Base-by-base conservation (phyloP, 2,797 vertebrate species). In the Zenarchopterus dispar region DNA sequence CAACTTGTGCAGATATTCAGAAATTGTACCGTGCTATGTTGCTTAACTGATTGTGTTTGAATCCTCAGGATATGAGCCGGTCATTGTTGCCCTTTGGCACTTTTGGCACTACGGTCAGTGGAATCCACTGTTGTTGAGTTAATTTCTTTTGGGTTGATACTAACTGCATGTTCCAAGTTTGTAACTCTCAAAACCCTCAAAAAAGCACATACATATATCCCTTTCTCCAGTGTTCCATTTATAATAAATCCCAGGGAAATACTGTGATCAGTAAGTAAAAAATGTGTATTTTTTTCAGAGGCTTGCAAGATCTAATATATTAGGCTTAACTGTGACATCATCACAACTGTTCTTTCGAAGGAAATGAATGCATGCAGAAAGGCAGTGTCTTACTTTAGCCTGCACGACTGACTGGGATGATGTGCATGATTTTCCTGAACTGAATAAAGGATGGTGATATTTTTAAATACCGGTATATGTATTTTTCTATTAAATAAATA, bases 71-170 rank as follows among this genome's bases (percentile, higher is more conserved):
- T 43, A 77, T 85, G 55, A 95, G 85, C 81, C 89, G 62, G 46
- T 93, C 92, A 60, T 77, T 94, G 77, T 64, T 92, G 57, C 94
- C 93, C 61, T 95, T 95, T 77, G 82, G 90, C 84, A 83, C 88
- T 73, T 87, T 86, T 82, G 92, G 91, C 74, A 86, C 73, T 73
- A 70, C 81, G 92, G 94, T 95, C 80, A 87, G 92, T 96, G 90
- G 82, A 62, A 58, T 66, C 17, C 1, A 19, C 42, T 53, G 10
- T n/a, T 56, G 23, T 63, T 45, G 33, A n/a, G 13, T 13, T 46
- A 31, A 5, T 47, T 26, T 51, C 11, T 13, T 42, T 43, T n/a
- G 19, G 65, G 36, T 19, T 5, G n/a, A 18, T 39, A 19, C 8
- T 4, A 44, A 11, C 28, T 63, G 54, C 53, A 73, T 60, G 58